Evolutionary conservation across 2,888 invertebrate species (phyloP).

Genomic region (Nymphalis c-album): DNA sequence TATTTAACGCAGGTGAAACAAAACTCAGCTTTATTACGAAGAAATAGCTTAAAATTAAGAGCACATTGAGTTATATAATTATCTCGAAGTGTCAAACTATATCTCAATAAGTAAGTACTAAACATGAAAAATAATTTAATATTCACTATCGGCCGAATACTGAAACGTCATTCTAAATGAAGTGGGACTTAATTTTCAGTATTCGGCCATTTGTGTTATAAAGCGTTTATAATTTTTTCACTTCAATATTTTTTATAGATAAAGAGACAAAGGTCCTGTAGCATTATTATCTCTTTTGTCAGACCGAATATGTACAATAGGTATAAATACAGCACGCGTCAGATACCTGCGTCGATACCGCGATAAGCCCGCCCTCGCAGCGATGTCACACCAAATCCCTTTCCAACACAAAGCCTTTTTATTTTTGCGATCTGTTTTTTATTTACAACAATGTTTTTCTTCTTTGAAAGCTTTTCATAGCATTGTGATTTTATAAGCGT

Average conservation of each 20-base stretch:
- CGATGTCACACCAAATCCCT: conserved; percentile 65
- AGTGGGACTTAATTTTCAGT: no score
- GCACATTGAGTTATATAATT: no score
- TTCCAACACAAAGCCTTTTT: conserved; percentile 57
- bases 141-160: no score
- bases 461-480: conserved; percentile 33
- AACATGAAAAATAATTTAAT: no score
- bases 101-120: no score
- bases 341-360: conserved; percentile 53
- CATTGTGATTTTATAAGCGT: conserved; percentile 23
- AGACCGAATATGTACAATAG: conserved; percentile 34
- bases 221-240: conserved; percentile 9
- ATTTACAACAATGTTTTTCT: conserved; percentile 50
- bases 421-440: conserved; percentile 56
- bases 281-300: conserved; percentile 30
- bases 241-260: conserved; percentile 4
- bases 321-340: conserved; percentile 35
- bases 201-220: no score
- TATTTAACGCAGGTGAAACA: no score
- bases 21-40: no score
- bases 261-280: conserved; percentile 24
- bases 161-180: no score
- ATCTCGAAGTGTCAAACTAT: no score
- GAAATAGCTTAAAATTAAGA: no score
- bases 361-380: conserved; percentile 58